phyloP scores from a whole-genome alignment of 2,797 vertebrate genomes.

The Coluber constrictor region DNA sequence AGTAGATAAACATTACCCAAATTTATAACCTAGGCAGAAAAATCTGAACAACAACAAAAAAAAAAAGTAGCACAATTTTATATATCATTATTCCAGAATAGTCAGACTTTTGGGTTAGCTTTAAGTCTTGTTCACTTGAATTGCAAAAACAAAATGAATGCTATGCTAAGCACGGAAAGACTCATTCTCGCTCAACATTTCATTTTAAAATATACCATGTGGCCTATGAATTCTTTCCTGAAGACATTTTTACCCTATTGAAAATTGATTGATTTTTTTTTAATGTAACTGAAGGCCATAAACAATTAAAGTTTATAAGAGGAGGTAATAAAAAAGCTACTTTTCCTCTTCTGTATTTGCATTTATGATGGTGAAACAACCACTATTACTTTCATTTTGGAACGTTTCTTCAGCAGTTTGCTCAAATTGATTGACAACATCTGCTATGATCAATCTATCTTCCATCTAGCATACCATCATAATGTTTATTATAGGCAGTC shows the following conservation, averaged over 20 bases:
- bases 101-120: not conserved
- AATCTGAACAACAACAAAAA: not conserved
- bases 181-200: not conserved
- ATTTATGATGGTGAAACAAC: slow-evolving; percentile 2
- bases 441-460: not conserved
- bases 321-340: not conserved
- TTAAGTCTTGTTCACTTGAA: not conserved
- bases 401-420: slow-evolving; percentile 16
- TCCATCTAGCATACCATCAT: not conserved
- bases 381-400: not conserved
- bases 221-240: not conserved
- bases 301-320: not conserved
- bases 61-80: not conserved
- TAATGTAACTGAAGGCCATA: slow-evolving; percentile 21
- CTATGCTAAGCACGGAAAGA: no score
- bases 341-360: not conserved
- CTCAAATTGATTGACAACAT: not conserved
- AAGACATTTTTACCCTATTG: not conserved
- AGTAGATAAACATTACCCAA: not conserved
- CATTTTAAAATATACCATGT: not conserved
- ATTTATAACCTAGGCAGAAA: not conserved
- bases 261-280: slow-evolving; percentile 24
- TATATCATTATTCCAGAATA: not conserved
- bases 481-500: not conserved
- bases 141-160: not conserved